Base-by-base conservation (phyloP, 2,888 invertebrate species). In the Cantharis lateralis region DNA sequence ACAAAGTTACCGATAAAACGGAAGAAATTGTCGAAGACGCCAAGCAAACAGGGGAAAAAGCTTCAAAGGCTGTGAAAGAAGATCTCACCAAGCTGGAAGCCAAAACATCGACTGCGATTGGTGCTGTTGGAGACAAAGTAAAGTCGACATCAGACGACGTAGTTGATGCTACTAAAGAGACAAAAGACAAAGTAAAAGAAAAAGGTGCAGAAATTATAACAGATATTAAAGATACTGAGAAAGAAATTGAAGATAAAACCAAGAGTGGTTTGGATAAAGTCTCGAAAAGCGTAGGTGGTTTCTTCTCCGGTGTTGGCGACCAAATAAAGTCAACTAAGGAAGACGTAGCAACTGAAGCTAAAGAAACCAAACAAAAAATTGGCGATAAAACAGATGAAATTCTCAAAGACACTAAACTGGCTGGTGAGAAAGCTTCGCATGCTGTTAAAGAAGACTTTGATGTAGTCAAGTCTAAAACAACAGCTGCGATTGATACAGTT, bases 51-150 rank as follows among this genome's bases (percentile, higher is more conserved):
- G 32, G 20, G 4, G 28, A 16, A 64, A 64, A 64, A 20, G 20
- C 32, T 15, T 10, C 3, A 10, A 1, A 61, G 0, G 69, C 28
- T 71, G 64, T 70, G 70, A 74, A 63, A 24, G 76, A 81, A 13
- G 71, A 72, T 66, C 28, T 61, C 66, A 68, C 83, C 74, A 81
- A 82, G 11, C 83, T 83, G 9, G 84, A 84, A 69, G 83, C 84
- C 75, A 83, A 18, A 68, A 28, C 28, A 10, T 10, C 68, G 0
- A 10, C 10, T 26, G 28, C 15, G 4, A 26, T 64, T 10, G 20
- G 2, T 64, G n/a, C 64, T 1, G 64, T 5, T 10, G 64, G 9
- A 64, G 64, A 64, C 7, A 64, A 64, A 64, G 2, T 64, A 0
- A 20, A 64, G 15, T 15, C 64, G 0, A 64, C 64, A 13, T 11